Base-by-base conservation (phyloP, 2,113 vertebrate genomes). In the Cryptotis parvus region DNA sequence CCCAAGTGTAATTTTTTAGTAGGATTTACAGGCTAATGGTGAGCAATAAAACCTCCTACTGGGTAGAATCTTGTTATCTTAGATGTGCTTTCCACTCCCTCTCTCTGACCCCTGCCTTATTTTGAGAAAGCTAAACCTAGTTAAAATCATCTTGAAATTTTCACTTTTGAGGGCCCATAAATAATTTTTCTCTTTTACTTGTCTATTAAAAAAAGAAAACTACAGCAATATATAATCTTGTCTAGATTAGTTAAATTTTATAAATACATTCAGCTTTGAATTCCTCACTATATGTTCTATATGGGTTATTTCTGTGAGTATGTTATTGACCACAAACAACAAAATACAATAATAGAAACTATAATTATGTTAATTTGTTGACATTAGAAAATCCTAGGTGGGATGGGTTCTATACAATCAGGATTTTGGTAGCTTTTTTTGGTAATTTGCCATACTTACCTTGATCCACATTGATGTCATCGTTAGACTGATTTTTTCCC, bases 141-240 rank as follows among this genome's bases (percentile, higher is more conserved):
- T 90, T 90, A 95, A 89, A 93, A 73, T 77, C 29, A 31, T 76
- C n/a, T 52, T 76, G 66, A 63, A 84, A 81, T 73, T 68, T 95
- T 84, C n/a, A 90, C 29, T 92, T 88, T 91, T 84, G 12, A 89
- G 84, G 55, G n/a, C 73, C 35, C 39, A 65, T 55, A 89, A 83
- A 87, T 92, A 79, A 80, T 93, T 91, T 74, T 52, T 84, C 4
- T 49, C 31, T 41, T 45, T 49, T 77, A 41, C 91, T 84, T 72
- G 26, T 89, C 75, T 58, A 8, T 58, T 58, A 33, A 69, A 89
- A 52, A 69, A 89, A 52, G 58, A 11, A 80, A 84, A 43, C 29
- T 41, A 80, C n/a, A 65, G 39, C 31, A 77, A 58, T n/a, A 75
- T 83, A 89, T 94, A 74, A 58, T 82, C 70, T 90, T 74, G 5